Evolutionary conservation across 1,140 invertebrate species (phyloP).

Genomic region (Zaprionus lachaisei): DNA sequence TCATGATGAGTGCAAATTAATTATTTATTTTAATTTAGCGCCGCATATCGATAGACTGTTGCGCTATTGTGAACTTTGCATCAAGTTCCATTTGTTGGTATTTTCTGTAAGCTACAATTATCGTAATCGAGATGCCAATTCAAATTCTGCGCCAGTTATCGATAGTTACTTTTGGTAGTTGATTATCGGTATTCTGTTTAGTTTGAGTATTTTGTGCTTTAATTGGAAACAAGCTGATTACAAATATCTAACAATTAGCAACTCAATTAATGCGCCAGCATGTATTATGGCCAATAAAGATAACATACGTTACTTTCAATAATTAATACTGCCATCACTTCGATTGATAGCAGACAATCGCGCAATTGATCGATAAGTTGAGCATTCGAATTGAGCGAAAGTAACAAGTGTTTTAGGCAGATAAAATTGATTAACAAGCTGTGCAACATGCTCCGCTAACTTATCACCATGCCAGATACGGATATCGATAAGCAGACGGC

Average conservation of each 20-base stretch:
- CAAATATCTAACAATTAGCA: not conserved
- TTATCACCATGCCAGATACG: conserved; percentile 4
- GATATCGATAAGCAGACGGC: conserved; percentile 1
- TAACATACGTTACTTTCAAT: not conserved
- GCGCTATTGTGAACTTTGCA: not conserved
- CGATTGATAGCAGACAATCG: not conserved
- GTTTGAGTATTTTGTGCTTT: not conserved
- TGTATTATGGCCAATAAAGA: not conserved
- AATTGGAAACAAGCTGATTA: not conserved
- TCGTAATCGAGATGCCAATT: not conserved
- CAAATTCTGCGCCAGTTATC: not conserved
- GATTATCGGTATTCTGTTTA: not conserved
- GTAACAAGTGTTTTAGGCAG: not conserved
- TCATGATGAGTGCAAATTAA: not conserved
- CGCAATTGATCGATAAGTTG: not conserved
- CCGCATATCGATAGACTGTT: not conserved
- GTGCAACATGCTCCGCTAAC: not conserved
- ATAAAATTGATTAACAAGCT: not conserved
- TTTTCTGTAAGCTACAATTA: not conserved
- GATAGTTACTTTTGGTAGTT: not conserved
- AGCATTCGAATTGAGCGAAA: not conserved
- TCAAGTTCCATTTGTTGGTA: not conserved
- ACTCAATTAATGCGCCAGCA: not conserved
- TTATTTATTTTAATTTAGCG: not conserved
- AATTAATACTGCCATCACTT: not conserved